Conservation (phyloP, 2,888 invertebrate genomes). For the Amiota mariae region DNA sequence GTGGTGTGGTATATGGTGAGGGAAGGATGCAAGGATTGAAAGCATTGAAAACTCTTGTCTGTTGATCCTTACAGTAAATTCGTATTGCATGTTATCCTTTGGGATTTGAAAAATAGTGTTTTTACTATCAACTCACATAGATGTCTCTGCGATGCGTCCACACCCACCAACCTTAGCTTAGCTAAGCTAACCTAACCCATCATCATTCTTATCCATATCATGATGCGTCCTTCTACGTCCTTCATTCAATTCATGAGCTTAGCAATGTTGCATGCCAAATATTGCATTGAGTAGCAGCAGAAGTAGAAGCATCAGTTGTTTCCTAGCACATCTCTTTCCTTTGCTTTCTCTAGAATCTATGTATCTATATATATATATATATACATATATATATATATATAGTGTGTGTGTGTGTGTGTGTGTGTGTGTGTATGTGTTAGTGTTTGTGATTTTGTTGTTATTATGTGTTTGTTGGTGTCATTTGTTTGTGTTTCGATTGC, state of each 20-base stretch:
- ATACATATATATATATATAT: too few relatives aligned
- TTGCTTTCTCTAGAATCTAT: neutral
- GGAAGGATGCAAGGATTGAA: constrained; percentile 17
- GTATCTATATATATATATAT: too few relatives aligned
- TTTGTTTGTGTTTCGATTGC: constrained; percentile 25
- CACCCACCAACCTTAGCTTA: too few relatives aligned
- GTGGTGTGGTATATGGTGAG: neutral
- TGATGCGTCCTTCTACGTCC: neutral
- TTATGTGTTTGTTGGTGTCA: constrained; percentile 14
- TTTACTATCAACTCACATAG: constrained; percentile 13
- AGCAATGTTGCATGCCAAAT: constrained; percentile 5
- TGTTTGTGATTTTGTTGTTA: neutral
- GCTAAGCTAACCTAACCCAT: neutral
- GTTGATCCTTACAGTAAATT: constrained; percentile 27
- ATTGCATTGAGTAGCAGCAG: neutral
- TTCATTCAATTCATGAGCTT: neutral
- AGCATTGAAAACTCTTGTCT: constrained; percentile 7
- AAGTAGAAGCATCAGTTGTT: too few relatives aligned
- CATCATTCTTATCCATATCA: neutral
- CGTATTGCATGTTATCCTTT: constrained; percentile 29
- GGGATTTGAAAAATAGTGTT: constrained; percentile 27
- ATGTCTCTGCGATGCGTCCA: neutral
- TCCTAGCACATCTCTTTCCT: too few relatives aligned
- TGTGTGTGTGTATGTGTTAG: neutral
- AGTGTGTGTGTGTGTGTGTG: neutral